A percentile compares a stretch with the other conserved stretches of the same genome.
These are phyloP conservation scores for Labeo catla DNA, from an alignment of 2,113 vertebrate species.

Conservation along the genomic window DNA sequence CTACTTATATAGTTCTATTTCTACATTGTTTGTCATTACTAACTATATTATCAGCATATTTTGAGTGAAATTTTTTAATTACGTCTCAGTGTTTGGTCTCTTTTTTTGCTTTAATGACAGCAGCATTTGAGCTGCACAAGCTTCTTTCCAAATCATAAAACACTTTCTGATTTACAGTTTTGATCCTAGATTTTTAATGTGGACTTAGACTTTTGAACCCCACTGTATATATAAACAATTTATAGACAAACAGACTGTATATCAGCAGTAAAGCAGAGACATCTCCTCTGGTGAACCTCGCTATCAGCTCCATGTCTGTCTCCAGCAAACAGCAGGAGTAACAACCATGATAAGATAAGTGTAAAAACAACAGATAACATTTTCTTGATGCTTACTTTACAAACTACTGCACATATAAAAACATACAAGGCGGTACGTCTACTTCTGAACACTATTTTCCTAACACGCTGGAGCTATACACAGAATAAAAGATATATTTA, in stretches of 20 bases:
- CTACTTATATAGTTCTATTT: background rate
- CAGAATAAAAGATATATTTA: background rate
- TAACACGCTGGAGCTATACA: background rate
- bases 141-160: background rate
- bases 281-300: background rate
- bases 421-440: background rate
- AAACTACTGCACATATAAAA: background rate
- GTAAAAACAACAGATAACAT: conserved; percentile 15
- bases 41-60: background rate
- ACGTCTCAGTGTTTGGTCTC: background rate
- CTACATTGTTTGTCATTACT: background rate
- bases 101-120: background rate
- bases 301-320: background rate
- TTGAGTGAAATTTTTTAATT: background rate
- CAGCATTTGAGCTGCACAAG: background rate
- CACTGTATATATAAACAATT: background rate
- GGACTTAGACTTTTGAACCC: conserved; percentile 4
- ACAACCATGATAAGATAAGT: conserved; percentile 12
- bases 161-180: background rate
- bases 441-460: background rate
- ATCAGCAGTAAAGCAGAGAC: background rate
- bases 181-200: background rate
- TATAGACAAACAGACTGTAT: background rate
- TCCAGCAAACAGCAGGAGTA: background rate
- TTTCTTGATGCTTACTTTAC: background rate